Evolutionary conservation across 2,888 invertebrate genomes (phyloP).

Genomic region (Rotaria socialis): DNA sequence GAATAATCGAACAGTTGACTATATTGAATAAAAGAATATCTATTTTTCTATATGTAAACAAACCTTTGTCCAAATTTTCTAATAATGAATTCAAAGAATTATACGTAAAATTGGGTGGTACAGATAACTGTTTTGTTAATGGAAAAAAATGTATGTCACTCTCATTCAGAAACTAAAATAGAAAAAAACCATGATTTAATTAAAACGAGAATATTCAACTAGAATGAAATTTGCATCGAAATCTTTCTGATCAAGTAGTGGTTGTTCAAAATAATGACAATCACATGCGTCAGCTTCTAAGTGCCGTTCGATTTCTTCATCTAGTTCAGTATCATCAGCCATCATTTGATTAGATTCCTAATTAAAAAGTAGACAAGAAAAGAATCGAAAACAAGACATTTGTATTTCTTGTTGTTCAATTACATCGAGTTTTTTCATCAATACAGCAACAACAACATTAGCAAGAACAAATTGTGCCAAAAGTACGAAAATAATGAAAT

Average conservation of each 20-base stretch:
- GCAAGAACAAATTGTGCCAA: constrained; percentile 99
- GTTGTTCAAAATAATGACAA: constrained; percentile 9
- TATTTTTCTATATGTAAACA: too few species aligned
- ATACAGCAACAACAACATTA: constrained; percentile 96
- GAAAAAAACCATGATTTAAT: neutral
- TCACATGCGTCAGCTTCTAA: constrained; percentile 49
- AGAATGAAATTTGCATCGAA: neutral
- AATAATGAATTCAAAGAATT: constrained; percentile 47
- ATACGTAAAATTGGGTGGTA: constrained; percentile 53
- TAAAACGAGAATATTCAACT: neutral
- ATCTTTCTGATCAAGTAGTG: constrained; percentile 40
- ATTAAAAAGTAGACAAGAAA: constrained; percentile 36
- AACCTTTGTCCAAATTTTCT: too few species aligned
- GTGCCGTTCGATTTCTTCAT: constrained; percentile 51
- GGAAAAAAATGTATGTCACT: constrained; percentile 39
- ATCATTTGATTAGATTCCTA: constrained; percentile 69
- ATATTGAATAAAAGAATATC: too few species aligned
- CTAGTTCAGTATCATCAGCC: constrained; percentile 54
- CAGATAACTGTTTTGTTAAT: constrained; percentile 49
- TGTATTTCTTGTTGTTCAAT: constrained; percentile 29
- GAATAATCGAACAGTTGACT: too few species aligned
- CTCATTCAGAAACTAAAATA: constrained; percentile 33
- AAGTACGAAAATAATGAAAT: constrained; percentile 98
- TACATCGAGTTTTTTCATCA: constrained; percentile 96
- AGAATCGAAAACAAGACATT: neutral